These are phyloP conservation scores for Epizoanthus illoricatus DNA, from an alignment of 92 coral and sea anemone species.

Conservation along the genomic window DNA sequence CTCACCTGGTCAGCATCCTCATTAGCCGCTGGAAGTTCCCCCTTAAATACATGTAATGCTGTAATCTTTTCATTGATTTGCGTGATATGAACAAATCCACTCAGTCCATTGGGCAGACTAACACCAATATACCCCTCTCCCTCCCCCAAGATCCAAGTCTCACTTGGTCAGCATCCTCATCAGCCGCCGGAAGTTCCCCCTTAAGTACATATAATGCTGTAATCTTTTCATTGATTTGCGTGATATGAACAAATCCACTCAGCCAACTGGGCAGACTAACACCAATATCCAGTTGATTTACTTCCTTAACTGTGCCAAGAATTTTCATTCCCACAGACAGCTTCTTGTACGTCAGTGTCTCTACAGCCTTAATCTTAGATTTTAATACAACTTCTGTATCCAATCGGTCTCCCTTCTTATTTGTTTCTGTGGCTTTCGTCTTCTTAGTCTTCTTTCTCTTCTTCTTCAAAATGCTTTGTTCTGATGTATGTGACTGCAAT, in stretches of 20 bases:
- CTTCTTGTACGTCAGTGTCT: slow-evolving; percentile 49
- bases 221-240: slow-evolving; percentile 79
- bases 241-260: slow-evolving; percentile 87
- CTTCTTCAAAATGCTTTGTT: slow-evolving; percentile 17
- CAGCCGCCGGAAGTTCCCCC: slow-evolving; percentile 46
- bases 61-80: slow-evolving; percentile 84
- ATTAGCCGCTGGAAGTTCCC: neutral
- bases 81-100: slow-evolving; percentile 85
- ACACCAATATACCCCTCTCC: neutral
- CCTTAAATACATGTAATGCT: slow-evolving; percentile 49
- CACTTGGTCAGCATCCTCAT: slow-evolving; percentile 60
- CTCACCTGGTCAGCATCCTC: slow-evolving; percentile 59
- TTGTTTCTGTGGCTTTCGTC: slow-evolving; percentile 6
- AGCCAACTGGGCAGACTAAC: slow-evolving; percentile 88
- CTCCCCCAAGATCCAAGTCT: neutral
- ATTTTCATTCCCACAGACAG: slow-evolving; percentile 84
- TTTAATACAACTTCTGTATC: neutral
- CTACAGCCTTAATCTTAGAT: slow-evolving; percentile 10
- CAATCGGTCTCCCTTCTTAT: neutral
- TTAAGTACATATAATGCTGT: slow-evolving; percentile 61
- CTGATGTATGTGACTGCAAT: slow-evolving; percentile 17
- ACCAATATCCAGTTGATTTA: slow-evolving; percentile 76
- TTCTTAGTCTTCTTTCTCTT: slow-evolving; percentile 9
- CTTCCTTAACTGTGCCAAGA: slow-evolving; percentile 85
- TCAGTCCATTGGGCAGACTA: slow-evolving; percentile 88